Evolutionary conservation across 2,888 invertebrate species (phyloP), one percentile per base, ranked within the genome.

Genomic region (Sericinus montela): DNA sequence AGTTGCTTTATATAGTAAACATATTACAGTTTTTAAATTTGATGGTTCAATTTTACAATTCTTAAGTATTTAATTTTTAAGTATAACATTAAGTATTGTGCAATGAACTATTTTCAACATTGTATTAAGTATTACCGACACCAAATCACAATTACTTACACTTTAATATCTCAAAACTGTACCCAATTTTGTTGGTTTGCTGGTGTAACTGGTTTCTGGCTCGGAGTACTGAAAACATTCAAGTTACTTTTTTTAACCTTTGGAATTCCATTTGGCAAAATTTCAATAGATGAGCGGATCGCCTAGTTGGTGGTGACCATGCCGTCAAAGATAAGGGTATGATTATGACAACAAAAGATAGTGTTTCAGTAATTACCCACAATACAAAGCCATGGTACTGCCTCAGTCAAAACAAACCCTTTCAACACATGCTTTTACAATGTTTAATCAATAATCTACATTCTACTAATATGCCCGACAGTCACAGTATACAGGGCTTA

Each of bases 171-270:
- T 82, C 69, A 88, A 67, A 88, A 88, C 65, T 88, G 88, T 51
- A 88, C 88, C 88, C 88, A 88, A 57, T 88, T 83, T 58, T 86
- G 86, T 57, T 87, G 88, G 50, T 72, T 87, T 13, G 77, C 85
- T 48, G 86, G 84, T 32, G 87, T 78, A 39, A 74, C 68, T 25
- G 84, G 72, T 42, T 80, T 75, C 32, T 84, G 81, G 62, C 67
- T 76, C 42, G 75, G 60, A 53, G 66, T 70, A 57, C 87, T 86
- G 78, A 40, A 69, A 66, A 13, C 3, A 45, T 34, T n/a, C 32
- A 38, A 32, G 5, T 10, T 36, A 19, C 19, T 19, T 19, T 2
- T 19, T 19, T n/a, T n/a, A n/a, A n/a, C n/a, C n/a, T n/a, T n/a
- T n/a, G n/a, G n/a, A n/a, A n/a, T n/a, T n/a, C n/a, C n/a, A n/a